Evolutionary conservation across 2,797 vertebrate species (phyloP), one percentile per base, ranked within the genome.

Genomic region (Enteromius trimaculatus): DNA sequence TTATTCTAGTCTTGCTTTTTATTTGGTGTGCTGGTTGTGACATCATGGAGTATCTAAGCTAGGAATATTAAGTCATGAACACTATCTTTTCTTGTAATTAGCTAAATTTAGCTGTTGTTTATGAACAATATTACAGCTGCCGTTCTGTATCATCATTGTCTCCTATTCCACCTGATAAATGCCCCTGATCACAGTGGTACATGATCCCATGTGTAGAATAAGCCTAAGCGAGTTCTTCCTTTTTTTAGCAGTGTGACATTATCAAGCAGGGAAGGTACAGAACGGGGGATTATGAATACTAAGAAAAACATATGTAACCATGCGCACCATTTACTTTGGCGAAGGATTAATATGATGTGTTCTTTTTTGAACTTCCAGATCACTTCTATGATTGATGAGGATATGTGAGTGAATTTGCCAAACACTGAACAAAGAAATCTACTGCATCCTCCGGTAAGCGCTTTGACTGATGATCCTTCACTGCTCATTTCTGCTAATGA

Each of bases 311-410:
- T 39, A 39, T 82, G 70, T 76, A 82, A 69, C 49, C 26, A 9
- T 81, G 44, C 49, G 81, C 55, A 47, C 37, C 70, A 72, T 85
- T 80, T 68, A 26, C n/a, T 85, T 72, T 76, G 72, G 51, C 60
- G 29, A 37, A 53, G 72, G 66, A 81, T 84, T 86, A 89, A 89
- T 89, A 88, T 92, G 84, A 92, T 90, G 83, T 90, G 86, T 86
- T 88, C 39, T 91, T 86, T 87, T 89, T 90, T 91, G 85, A 79
- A 39, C 58, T 88, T 87, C 75, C 83, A 94, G 94, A 92, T 85
- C 76, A 83, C 72, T 84, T 89, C 85, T 89, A 90, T 93, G 93
- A 94, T 95, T 92, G 93, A 95, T 94, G 93, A 95, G 90, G 93
- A 94, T 91, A 92, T 92, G 90, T 89, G 85, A 88, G 88, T 89